Conservation (phyloP, 2,113 vertebrate genomes). For the Felis chaus region DNA sequence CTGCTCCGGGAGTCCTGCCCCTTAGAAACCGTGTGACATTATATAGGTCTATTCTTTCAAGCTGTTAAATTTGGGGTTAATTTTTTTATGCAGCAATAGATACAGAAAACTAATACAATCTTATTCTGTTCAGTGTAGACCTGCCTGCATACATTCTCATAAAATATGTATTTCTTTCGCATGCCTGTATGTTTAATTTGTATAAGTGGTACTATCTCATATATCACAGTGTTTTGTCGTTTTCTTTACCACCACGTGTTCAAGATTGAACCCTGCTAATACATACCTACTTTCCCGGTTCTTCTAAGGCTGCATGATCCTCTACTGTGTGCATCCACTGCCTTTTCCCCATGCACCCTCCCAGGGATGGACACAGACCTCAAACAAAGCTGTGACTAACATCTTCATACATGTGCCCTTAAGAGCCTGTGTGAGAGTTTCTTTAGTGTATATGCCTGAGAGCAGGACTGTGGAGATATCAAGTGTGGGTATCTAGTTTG, state of each 20-base stretch:
- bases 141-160: background rate
- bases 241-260: background rate
- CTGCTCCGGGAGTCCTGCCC: background rate
- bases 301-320: background rate
- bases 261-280: background rate
- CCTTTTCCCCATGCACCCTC: background rate
- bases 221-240: background rate
- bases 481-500: background rate
- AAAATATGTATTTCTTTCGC: background rate
- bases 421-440: background rate
- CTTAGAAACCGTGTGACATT: background rate
- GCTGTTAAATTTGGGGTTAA: background rate
- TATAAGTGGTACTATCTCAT: background rate
- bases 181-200: background rate
- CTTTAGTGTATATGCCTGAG: background rate
- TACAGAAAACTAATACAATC: background rate
- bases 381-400: background rate
- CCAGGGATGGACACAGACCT: background rate
- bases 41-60: background rate
- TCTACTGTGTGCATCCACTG: background rate
- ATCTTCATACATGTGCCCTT: background rate
- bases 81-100: background rate
- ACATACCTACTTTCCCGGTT: background rate
- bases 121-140: background rate
- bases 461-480: background rate